phyloP scores from a whole-genome alignment of 2,113 vertebrate species.

The Dromas ardeola region DNA sequence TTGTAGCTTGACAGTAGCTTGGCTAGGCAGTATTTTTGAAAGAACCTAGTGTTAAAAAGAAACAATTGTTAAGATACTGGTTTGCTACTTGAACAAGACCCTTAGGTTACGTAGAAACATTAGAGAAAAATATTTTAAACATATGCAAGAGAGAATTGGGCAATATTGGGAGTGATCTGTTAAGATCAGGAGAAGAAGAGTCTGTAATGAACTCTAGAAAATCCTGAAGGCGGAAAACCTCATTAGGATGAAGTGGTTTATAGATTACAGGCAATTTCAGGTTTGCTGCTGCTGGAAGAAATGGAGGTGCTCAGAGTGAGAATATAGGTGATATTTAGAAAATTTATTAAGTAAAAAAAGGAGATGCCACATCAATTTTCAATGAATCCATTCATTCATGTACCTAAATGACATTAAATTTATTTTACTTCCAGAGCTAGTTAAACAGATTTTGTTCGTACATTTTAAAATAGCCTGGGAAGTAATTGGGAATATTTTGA shows the following conservation, averaged over 20 bases:
- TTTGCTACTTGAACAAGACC: neutral
- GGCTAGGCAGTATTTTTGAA: neutral
- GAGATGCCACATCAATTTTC: neutral
- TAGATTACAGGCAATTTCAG: neutral
- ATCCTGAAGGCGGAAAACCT: neutral
- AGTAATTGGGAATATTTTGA: slow-evolving; percentile 16
- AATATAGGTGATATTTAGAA: neutral
- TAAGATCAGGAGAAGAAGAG: neutral
- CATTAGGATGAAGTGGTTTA: neutral
- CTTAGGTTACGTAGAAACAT: neutral
- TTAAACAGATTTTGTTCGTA: slow-evolving; percentile 10
- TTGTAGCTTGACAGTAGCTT: neutral
- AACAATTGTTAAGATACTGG: neutral
- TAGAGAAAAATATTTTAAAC: neutral
- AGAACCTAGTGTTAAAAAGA: neutral
- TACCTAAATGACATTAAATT: neutral
- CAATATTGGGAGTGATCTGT: neutral
- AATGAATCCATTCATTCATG: neutral
- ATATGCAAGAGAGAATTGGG: neutral
- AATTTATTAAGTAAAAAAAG: slow-evolving; percentile 13
- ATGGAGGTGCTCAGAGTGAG: neutral
- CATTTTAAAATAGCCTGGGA: slow-evolving; percentile 2
- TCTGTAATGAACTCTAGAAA: slow-evolving; percentile 5
- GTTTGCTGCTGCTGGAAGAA: slow-evolving; percentile 9
- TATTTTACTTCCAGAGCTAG: slow-evolving; percentile 5